Percentiles rank a stretch among this genome's conserved stretches.
These are phyloP conservation scores for Medauroidea extradentata DNA, from an alignment of 1,140 invertebrate genomes.

Conservation along the genomic window DNA sequence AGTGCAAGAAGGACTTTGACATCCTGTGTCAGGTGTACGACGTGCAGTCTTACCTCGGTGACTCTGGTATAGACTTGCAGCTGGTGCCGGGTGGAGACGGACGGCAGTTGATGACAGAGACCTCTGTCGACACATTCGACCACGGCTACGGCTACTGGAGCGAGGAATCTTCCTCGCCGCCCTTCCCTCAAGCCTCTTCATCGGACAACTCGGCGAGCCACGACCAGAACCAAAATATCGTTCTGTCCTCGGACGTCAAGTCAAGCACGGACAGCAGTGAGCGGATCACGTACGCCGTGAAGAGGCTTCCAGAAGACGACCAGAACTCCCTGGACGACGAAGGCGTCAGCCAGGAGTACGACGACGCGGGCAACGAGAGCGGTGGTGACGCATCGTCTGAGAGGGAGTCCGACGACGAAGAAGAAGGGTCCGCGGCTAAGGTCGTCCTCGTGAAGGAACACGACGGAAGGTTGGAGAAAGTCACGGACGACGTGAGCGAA, in stretches of 20 bases:
- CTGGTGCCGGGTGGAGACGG: background rate
- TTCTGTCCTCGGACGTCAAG: background rate
- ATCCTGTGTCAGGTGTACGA: constrained; percentile 62
- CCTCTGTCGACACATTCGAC: background rate
- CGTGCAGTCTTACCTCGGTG: constrained; percentile 37
- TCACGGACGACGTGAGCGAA: too few species aligned
- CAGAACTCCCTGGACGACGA: too few species aligned
- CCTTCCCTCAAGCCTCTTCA: background rate
- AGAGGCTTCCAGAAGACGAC: too few species aligned
- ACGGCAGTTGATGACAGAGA: background rate
- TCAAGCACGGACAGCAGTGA: background rate
- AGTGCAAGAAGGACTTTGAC: constrained; percentile 59
- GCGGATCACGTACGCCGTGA: too few species aligned
- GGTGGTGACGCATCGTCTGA: constrained; percentile 27
- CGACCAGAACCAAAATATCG: background rate
- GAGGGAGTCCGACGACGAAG: too few species aligned
- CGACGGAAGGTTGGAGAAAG: too few species aligned
- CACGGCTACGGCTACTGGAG: constrained; percentile 5
- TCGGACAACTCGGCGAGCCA: background rate
- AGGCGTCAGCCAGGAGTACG: constrained; percentile 5
- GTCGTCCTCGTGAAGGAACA: background rate
- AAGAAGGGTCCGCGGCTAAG: background rate
- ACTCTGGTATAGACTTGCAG: constrained; percentile 30
- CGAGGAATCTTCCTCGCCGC: background rate
- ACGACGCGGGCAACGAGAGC: constrained; percentile 21